Evolutionary conservation across 2,797 vertebrate genomes (phyloP).

Genomic region (Lindbergichthys nudifrons): DNA sequence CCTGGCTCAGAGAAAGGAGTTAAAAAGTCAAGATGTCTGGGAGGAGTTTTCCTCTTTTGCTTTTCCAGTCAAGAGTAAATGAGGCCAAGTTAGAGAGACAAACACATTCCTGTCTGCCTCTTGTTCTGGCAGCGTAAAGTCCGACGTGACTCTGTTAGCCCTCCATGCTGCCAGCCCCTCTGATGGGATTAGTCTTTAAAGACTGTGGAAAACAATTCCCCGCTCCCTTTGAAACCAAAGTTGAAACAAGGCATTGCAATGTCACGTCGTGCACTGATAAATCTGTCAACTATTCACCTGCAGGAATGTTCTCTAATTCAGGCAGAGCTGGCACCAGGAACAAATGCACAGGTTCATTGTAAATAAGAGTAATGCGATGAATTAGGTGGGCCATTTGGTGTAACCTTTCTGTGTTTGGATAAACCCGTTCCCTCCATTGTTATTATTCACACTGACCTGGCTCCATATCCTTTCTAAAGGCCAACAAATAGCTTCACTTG

Average conservation of each 20-base stretch:
- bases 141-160: conserved; percentile 70
- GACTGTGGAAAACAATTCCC: conserved; percentile 75
- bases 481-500: conserved; percentile 62
- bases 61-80: conserved; percentile 60
- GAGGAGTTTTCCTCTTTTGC: conserved; percentile 53
- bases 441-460: conserved; percentile 57
- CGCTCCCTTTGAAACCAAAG: conserved; percentile 63
- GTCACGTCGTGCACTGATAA: conserved; percentile 53
- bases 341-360: conserved; percentile 23
- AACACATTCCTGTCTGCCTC: conserved; percentile 79
- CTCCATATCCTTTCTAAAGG: conserved; percentile 67
- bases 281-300: conserved; percentile 57
- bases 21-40: conserved; percentile 64
- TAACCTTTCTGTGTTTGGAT: conserved; percentile 55
- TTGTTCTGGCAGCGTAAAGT: conserved; percentile 68
- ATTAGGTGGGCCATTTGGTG: conserved; percentile 54
- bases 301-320: conserved; percentile 48
- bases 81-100: conserved; percentile 72
- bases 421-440: conserved; percentile 37
- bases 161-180: conserved; percentile 67
- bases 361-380: conserved; percentile 41
- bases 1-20: conserved; percentile 55
- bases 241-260: conserved; percentile 66
- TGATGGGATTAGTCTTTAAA: conserved; percentile 80
- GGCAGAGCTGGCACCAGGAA: conserved; percentile 33